Conservation (phyloP, 2,888 invertebrate species). For the Linnaemya tessellans region DNA sequence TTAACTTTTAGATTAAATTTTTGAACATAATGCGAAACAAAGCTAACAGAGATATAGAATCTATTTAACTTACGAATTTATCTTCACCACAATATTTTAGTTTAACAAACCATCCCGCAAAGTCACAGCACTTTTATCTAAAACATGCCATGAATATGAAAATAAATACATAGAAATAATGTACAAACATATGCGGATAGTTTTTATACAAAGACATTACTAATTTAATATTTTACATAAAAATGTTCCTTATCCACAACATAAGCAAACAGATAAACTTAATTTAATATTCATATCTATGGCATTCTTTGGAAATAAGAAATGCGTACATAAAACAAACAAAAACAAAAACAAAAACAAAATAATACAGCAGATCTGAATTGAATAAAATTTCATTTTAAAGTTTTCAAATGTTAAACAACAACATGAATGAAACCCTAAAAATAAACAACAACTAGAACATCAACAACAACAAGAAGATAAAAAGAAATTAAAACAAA, state of each 20-base stretch:
- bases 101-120: conserved; percentile 8
- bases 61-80: too few relatives aligned
- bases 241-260: conserved; percentile 8
- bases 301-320: conserved; percentile 45
- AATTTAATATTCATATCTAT: conserved; percentile 52
- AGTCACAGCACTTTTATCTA: background rate
- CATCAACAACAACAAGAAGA: conserved; percentile 37
- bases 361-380: conserved; percentile 7
- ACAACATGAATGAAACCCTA: conserved; percentile 25
- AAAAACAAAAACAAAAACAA: conserved; percentile 7
- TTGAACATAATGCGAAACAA: too few relatives aligned
- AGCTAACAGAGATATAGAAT: too few relatives aligned
- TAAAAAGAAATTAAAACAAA: conserved; percentile 67
- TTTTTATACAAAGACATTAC: background rate
- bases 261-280: conserved; percentile 11
- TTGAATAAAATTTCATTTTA: conserved; percentile 50
- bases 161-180: background rate
- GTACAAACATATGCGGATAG: too few relatives aligned
- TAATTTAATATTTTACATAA: conserved; percentile 21
- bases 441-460: conserved; percentile 36
- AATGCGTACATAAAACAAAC: conserved; percentile 42
- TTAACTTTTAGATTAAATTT: too few relatives aligned
- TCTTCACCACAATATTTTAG: too few relatives aligned
- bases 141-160: background rate
- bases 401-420: conserved; percentile 57